Evolutionary conservation across 2,113 vertebrate genomes (phyloP), one percentile per base, ranked within the genome.

Genomic region (Microtus ochrogaster): DNA sequence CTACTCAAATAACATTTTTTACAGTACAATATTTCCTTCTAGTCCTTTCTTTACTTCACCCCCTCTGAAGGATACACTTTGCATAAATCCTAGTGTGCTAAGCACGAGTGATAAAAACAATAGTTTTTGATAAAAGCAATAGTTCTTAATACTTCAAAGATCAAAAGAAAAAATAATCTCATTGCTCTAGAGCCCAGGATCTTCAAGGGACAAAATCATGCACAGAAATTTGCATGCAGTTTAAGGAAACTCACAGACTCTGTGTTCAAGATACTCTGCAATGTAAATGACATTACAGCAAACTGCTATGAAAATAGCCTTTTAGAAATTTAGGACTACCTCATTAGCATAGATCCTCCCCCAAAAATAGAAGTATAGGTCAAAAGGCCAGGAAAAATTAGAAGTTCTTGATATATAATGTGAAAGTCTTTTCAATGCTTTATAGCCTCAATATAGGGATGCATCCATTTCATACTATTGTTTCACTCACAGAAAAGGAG

Each of bases 261-360:
- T 79, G 5, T 72, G 28, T 90, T 93, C 72, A 95, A 94, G 72
- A 88, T 77, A 81, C 52, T 97, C 86, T 84, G 33, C 9, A 93
- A 78, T 83, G 91, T 70, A 92, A 97, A 86, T 89, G 88, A 92
- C 21, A 94, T 63, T 63, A 89, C 7, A 61, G 21, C 11, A 95
- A 92, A 95, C 17, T 9, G 39, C 91, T 65, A 89, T 81, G 52
- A 97, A 87, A 72, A 90, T 0, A 94, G 21, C 3, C 36, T 88
- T 86, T 82, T 92, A 30, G 30, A 94, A 94, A 87, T 92, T 94
- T 81, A 94, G 70, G 52, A 68, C 93, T 94, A 87, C 36, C 26
- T 95, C 61, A 92, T 94, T 90, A 94, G 88, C 58, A 93, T 1
- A 90, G 79, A 90, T 36, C 3, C 9, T 33, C 26, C 49, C 19